A percentile compares a stretch with the other conserved stretches of the same genome.
Conservation (phyloP, 2,113 vertebrate species). For the Bos javanicus region DNA sequence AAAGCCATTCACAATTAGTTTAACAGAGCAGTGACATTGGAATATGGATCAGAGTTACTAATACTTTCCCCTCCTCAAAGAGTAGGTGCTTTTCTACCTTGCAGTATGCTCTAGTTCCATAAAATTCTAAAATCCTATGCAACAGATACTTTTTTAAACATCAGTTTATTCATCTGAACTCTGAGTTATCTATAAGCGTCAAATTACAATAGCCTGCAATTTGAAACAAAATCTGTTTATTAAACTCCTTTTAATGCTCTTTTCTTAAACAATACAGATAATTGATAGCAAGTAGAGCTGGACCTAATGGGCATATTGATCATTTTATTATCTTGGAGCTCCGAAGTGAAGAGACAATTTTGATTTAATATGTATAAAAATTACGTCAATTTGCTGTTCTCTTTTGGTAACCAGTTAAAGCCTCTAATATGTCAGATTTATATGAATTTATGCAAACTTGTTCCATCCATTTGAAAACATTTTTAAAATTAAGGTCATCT, state of each 20-base stretch:
- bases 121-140: constrained; percentile 36
- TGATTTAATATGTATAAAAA: constrained; percentile 52
- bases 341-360: constrained; percentile 14
- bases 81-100: background rate
- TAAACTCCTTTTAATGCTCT: constrained; percentile 29
- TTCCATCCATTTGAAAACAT: constrained; percentile 36
- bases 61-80: background rate
- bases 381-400: constrained; percentile 32
- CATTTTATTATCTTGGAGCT: constrained; percentile 37
- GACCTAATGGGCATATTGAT: background rate
- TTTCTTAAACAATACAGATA: constrained; percentile 10
- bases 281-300: constrained; percentile 22
- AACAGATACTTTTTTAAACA: background rate
- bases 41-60: constrained; percentile 15
- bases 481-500: constrained; percentile 62
- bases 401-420: constrained; percentile 35
- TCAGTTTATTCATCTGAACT: constrained; percentile 11
- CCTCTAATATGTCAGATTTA: constrained; percentile 37
- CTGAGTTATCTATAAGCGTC: background rate
- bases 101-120: constrained; percentile 13
- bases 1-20: background rate
- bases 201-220: background rate
- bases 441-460: constrained; percentile 47
- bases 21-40: background rate
- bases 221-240: constrained; percentile 39